A percentile compares a stretch with the other conserved stretches of the same genome.
phyloP scores from a whole-genome alignment of 2,888 invertebrate genomes.

The Melitaea athalia region DNA sequence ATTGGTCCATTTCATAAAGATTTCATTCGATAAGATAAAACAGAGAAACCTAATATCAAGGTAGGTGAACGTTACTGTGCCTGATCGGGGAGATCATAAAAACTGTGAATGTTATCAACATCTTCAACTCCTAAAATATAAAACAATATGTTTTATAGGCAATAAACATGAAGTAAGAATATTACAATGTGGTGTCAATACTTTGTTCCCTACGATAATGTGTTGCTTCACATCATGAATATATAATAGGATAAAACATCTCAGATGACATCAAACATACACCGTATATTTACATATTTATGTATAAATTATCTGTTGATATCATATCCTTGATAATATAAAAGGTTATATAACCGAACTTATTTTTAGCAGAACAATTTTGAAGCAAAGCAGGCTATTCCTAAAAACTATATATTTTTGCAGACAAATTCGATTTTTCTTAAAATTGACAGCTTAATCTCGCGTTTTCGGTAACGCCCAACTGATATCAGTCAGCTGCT shows the following conservation, averaged over 20 bases:
- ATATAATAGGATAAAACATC: not conserved
- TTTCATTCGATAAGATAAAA: not conserved
- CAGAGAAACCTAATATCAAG: not conserved
- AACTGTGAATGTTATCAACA: conserved; percentile 1
- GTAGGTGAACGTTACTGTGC: not conserved
- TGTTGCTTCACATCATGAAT: not conserved
- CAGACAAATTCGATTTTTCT: too few relatives aligned
- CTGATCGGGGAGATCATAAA: conserved; percentile 4
- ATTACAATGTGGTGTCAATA: conserved; percentile 5
- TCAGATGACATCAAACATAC: not conserved
- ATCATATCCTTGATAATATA: too few relatives aligned
- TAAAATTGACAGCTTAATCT: too few relatives aligned
- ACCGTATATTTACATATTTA: too few relatives aligned
- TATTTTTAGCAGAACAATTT: too few relatives aligned
- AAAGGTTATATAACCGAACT: too few relatives aligned
- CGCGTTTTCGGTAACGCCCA: too few relatives aligned
- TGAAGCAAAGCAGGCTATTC: too few relatives aligned
- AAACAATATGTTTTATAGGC: conserved; percentile 17
- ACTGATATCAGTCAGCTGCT: too few relatives aligned
- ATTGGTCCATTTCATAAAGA: too few relatives aligned
- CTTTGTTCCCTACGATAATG: conserved; percentile 8
- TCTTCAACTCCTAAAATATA: conserved; percentile 10
- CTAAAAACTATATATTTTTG: too few relatives aligned
- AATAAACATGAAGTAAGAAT: conserved; percentile 6
- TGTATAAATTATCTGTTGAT: too few relatives aligned